phyloP scores from a whole-genome alignment of 2,888 invertebrate species.

The Metalampra italica region DNA sequence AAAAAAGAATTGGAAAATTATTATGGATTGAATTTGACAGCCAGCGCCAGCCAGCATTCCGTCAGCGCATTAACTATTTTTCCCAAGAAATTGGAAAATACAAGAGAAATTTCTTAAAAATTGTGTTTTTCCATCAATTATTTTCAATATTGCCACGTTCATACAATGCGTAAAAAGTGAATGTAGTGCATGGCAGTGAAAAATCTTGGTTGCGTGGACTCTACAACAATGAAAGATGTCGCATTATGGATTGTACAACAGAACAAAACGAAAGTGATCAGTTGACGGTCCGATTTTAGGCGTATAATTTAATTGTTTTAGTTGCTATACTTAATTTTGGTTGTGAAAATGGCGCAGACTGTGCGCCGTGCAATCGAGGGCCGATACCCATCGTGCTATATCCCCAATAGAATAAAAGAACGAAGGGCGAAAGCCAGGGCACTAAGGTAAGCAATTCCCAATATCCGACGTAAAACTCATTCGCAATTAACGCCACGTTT shows the following conservation, averaged over 20 bases:
- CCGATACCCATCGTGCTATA: constrained; percentile 87
- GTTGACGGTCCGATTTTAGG: constrained; percentile 54
- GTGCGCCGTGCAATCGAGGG: constrained; percentile 85
- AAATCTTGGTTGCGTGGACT: constrained; percentile 30
- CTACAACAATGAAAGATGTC: constrained; percentile 59
- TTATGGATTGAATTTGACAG: constrained; percentile 8
- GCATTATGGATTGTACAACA: constrained; percentile 68
- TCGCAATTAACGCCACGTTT: too few species aligned
- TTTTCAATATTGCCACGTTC: constrained; percentile 17
- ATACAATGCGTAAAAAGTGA: constrained; percentile 24
- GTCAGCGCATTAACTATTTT: constrained; percentile 20
- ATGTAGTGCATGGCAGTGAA: constrained; percentile 22
- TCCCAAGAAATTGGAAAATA: constrained; percentile 1
- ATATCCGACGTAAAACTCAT: constrained; percentile 5
- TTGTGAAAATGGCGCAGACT: constrained; percentile 83
- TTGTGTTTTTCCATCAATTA: constrained; percentile 2
- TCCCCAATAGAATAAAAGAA: constrained; percentile 84
- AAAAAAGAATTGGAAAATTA: too few species aligned
- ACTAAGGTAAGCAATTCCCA: constrained; percentile 48
- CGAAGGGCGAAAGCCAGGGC: constrained; percentile 83
- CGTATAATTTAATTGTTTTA: constrained; percentile 25
- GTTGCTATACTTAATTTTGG: constrained; percentile 32
- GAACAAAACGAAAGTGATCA: constrained; percentile 75
- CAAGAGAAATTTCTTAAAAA: constrained; percentile 8
- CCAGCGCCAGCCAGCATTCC: constrained; percentile 17